Evolutionary conservation across 2,888 invertebrate species (phyloP), one percentile per base, ranked within the genome.

Genomic region (Rosalia funebris): DNA sequence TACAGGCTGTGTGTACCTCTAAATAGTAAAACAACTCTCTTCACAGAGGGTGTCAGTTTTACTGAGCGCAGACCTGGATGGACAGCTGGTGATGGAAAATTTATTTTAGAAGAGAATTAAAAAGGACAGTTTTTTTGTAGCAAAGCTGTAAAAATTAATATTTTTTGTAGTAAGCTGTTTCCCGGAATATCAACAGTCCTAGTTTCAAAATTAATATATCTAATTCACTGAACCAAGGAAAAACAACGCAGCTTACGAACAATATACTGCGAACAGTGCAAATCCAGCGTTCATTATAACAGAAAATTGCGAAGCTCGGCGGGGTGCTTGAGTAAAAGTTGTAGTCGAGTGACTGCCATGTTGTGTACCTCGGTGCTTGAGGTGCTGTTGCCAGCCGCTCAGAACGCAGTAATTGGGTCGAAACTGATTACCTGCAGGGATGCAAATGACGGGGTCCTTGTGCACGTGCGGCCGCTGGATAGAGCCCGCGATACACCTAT

Each of bases 371-470:
- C 16, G 36, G 39, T 37, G 16, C 37, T 58, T 45, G 52, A 37
- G 58, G 45, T 25, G 52, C 36, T 50, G 58, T 52, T 44, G 52
- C 50, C 31, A 16, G 41, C 37, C 39, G 12, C 41, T 25, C 20
- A 41, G 34, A 42, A 45, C 17, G 32, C 39, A 48, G 56, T 65
- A 65, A 67, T 65, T 63, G 65, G 63, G 60, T 65, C 63, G 65
- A 61, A 67, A 62, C 67, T 65, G 65, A 67, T 67, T 67, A 65
- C 66, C 60, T 57, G 55, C 57, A 63, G 63, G 62, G 59, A 62
- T 61, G 63, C 65, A 65, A 67, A 65, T 59, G 60, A 66, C 45
- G 42, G 32, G 52, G 54, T 39, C 46, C 59, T 62, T 61, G 59
- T 59, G 59, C 63, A 63, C 58, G 63, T 61, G 63, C 60, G 58